Conservation (phyloP, 2,113 vertebrate genomes). For the Phrynocephalus versicolor region DNA sequence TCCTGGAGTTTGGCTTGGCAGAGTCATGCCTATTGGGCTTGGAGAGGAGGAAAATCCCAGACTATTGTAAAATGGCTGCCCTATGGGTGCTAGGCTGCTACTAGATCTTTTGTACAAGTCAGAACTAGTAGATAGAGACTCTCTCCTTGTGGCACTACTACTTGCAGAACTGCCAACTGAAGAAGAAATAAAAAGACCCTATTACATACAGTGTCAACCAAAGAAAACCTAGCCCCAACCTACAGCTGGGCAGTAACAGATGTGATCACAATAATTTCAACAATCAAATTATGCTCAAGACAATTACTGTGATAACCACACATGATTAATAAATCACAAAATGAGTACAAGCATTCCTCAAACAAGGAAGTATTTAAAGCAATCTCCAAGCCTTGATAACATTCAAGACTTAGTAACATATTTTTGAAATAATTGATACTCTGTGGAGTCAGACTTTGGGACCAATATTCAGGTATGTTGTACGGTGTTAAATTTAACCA, state of each 20-base stretch:
- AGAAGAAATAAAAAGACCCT: slow-evolving; percentile 79
- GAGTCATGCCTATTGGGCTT: slow-evolving; percentile 95
- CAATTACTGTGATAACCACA: slow-evolving; percentile 81
- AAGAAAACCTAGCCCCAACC: slow-evolving; percentile 82
- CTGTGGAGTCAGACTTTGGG: slow-evolving; percentile 67
- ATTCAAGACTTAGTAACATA: slow-evolving; percentile 66
- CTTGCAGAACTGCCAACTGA: slow-evolving; percentile 94
- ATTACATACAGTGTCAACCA: slow-evolving; percentile 84
- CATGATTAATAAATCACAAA: slow-evolving; percentile 74
- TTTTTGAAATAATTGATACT: slow-evolving; percentile 59
- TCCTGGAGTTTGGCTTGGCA: slow-evolving; percentile 91
- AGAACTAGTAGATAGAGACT: slow-evolving; percentile 93
- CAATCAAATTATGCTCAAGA: slow-evolving; percentile 75
- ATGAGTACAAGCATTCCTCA: slow-evolving; percentile 77
- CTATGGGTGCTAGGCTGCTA: slow-evolving; percentile 95
- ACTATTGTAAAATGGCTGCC: slow-evolving; percentile 97
- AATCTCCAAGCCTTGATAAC: slow-evolving; percentile 62
- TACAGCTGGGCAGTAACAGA: slow-evolving; percentile 81
- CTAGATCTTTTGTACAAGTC: slow-evolving; percentile 96
- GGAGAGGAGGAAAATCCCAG: slow-evolving; percentile 98
- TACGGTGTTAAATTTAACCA: slow-evolving; percentile 38
- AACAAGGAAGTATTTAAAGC: slow-evolving; percentile 60
- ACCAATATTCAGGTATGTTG: slow-evolving; percentile 34
- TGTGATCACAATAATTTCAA: slow-evolving; percentile 81
- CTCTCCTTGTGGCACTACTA: slow-evolving; percentile 94